A percentile compares a stretch with the other conserved stretches of the same genome.
phyloP scores from a whole-genome alignment of 2,888 invertebrate genomes.

The Microplitis deprimator region DNA sequence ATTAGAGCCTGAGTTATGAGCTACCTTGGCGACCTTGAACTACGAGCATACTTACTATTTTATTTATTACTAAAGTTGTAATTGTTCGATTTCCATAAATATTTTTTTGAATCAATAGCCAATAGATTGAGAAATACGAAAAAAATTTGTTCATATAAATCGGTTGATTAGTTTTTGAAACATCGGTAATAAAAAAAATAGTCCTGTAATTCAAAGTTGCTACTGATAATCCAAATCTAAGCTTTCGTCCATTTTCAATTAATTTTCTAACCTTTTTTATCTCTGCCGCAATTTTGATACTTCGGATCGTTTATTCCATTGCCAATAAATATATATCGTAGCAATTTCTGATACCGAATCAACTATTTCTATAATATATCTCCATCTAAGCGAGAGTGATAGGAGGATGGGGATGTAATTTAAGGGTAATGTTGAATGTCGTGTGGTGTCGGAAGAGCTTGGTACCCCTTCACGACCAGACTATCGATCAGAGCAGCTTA shows the following conservation, averaged over 20 bases:
- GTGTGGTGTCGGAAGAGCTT: constrained; percentile 33
- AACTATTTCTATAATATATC: neutral
- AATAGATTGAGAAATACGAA: neutral
- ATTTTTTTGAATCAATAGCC: too few relatives aligned
- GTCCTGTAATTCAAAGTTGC: too few relatives aligned
- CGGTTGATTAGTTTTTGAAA: neutral
- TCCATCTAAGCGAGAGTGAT: neutral
- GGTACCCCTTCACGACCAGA: constrained; percentile 30
- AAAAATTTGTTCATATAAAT: neutral
- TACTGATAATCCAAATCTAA: too few relatives aligned
- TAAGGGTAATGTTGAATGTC: constrained; percentile 28
- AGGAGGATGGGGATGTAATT: constrained; percentile 10
- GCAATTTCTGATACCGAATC: too few relatives aligned
- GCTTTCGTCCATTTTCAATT: too few relatives aligned
- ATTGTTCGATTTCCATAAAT: too few relatives aligned
- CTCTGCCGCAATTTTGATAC: too few relatives aligned
- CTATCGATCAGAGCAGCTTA: constrained; percentile 47
- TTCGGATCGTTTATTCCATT: too few relatives aligned
- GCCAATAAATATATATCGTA: too few relatives aligned
- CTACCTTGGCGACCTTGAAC: neutral
- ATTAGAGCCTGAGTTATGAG: neutral
- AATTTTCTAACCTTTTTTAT: too few relatives aligned
- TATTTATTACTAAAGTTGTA: too few relatives aligned
- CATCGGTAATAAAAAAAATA: neutral
- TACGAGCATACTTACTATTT: too few relatives aligned